phyloP scores from a whole-genome alignment of 2,113 vertebrate species.

The Trochalopteron elliotii region DNA sequence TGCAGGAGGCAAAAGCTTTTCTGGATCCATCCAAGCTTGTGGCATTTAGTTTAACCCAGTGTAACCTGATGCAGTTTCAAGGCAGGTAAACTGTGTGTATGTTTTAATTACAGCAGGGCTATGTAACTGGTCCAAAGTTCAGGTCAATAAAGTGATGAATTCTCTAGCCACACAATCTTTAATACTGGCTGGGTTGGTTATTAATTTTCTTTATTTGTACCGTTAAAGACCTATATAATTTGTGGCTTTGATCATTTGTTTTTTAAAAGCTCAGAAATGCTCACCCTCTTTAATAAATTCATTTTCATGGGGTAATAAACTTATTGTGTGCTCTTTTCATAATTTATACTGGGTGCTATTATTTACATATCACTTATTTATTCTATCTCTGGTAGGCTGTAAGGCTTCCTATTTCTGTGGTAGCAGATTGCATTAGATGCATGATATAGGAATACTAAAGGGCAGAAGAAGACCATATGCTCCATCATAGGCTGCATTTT shows the following conservation, averaged over 20 bases:
- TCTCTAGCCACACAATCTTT: neutral
- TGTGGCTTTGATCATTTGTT: neutral
- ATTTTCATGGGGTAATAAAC: neutral
- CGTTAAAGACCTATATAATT: neutral
- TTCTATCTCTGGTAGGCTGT: constrained; percentile 32
- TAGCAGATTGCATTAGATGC: constrained; percentile 53
- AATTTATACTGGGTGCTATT: neutral
- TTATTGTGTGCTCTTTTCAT: neutral
- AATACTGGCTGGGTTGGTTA: neutral
- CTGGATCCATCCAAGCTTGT: neutral
- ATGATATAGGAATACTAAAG: constrained; percentile 49
- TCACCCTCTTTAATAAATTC: neutral
- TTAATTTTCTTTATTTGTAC: constrained; percentile 47
- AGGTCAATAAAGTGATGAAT: constrained; percentile 8
- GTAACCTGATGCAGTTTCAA: neutral
- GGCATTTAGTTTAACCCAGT: neutral
- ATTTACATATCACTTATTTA: constrained; percentile 48
- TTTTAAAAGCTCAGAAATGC: constrained; percentile 3
- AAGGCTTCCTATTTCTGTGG: constrained; percentile 4
- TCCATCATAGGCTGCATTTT: constrained; percentile 23
- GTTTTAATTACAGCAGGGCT: constrained; percentile 19
- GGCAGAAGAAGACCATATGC: constrained; percentile 56
- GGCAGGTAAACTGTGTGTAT: neutral
- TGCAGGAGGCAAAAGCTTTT: neutral
- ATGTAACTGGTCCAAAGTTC: neutral